Evolutionary conservation across 2,797 vertebrate species (phyloP).

Genomic region (Xenops minutus): DNA sequence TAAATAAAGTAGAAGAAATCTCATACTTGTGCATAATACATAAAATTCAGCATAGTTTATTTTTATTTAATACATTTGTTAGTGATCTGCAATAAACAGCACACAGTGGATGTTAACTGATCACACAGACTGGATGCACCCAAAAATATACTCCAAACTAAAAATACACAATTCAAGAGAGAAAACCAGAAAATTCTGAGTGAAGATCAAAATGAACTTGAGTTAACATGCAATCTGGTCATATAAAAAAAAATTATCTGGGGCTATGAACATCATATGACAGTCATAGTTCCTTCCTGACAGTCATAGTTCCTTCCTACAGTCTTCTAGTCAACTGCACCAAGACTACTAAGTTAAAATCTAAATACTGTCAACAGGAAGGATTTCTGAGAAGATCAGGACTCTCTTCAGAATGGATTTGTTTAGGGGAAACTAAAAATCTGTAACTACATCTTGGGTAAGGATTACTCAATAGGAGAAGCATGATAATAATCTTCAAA

Average conservation of each 20-base stretch:
- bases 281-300: background rate
- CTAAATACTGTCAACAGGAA: background rate
- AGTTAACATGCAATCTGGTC: background rate
- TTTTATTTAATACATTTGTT: background rate
- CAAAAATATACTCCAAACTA: background rate
- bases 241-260: background rate
- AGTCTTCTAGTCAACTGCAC: background rate
- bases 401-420: background rate
- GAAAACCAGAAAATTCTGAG: background rate
- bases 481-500: background rate
- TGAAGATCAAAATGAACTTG: background rate
- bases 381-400: background rate
- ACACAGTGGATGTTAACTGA: background rate
- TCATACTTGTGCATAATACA: background rate
- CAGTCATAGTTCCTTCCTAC: background rate
- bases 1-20: background rate
- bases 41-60: background rate
- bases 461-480: background rate
- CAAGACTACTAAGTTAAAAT: background rate
- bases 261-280: background rate
- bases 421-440: background rate
- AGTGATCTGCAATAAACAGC: background rate
- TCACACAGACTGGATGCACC: background rate
- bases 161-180: background rate
- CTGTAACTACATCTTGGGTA: background rate